Conservation (phyloP, 53 echinoderm and acorn worm genomes). For the Echinarachnius parma region DNA sequence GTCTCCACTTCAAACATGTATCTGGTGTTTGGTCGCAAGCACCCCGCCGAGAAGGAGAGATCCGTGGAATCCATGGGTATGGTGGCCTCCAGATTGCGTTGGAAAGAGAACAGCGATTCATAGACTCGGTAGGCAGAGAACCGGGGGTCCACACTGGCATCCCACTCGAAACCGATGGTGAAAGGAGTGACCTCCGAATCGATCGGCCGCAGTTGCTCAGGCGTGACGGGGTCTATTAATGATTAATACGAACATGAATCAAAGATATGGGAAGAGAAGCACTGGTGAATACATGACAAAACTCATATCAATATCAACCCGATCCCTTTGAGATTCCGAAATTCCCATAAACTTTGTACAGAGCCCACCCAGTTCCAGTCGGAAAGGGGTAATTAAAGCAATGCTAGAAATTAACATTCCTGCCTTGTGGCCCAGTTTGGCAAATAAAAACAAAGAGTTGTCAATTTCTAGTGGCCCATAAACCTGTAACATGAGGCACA, state of each 20-base stretch:
- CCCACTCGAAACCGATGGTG: constrained; percentile 19
- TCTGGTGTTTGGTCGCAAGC: constrained; percentile 13
- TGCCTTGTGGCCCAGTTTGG: too few relatives aligned
- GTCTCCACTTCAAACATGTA: constrained; percentile 22
- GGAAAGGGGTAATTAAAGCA: too few relatives aligned
- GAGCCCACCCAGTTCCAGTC: too few relatives aligned
- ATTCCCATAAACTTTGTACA: background rate
- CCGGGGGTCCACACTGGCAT: background rate
- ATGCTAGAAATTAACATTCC: too few relatives aligned
- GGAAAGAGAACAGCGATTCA: background rate
- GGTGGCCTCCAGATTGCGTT: constrained; percentile 1
- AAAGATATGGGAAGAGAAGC: background rate
- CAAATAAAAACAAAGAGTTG: too few relatives aligned
- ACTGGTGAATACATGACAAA: too few relatives aligned
- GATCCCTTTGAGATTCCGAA: background rate
- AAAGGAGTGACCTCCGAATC: background rate
- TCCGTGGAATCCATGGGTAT: background rate
- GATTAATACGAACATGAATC: background rate
- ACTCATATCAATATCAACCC: too few relatives aligned
- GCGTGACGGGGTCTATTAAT: constrained; percentile 26
- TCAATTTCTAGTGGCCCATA: too few relatives aligned
- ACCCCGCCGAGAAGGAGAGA: background rate
- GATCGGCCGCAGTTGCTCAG: background rate
- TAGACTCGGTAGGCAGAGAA: constrained; percentile 13
- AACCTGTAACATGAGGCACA: too few relatives aligned